phyloP scores from a whole-genome alignment of 2,113 vertebrate genomes.

The Patagioenas fasciata region DNA sequence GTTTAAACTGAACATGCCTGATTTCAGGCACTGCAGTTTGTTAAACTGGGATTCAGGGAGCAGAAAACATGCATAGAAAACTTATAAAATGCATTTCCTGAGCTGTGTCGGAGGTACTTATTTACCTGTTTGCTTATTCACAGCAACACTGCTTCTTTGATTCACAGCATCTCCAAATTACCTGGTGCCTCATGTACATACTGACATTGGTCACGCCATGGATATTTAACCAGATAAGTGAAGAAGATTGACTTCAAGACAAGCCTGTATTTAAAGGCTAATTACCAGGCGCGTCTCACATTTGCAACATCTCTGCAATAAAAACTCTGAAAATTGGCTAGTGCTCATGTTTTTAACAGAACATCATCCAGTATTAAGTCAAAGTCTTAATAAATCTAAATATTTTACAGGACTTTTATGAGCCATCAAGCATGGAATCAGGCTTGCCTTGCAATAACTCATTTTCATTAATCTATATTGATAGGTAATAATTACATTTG shows the following conservation, averaged over 20 bases:
- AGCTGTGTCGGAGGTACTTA: neutral
- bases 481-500: slow-evolving; percentile 9
- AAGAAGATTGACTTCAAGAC: neutral
- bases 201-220: neutral
- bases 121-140: neutral
- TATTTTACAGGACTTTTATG: neutral
- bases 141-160: neutral
- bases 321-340: neutral
- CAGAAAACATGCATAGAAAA: neutral
- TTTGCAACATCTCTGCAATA: slow-evolving; percentile 24
- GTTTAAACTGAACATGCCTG: neutral
- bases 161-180: neutral
- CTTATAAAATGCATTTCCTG: neutral
- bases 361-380: neutral
- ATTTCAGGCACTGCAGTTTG: neutral
- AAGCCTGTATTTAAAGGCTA: neutral
- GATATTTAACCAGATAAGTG: neutral
- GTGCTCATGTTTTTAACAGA: neutral
- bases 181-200: neutral
- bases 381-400: slow-evolving; percentile 4
- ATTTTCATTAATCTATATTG: slow-evolving; percentile 4
- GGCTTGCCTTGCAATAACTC: neutral
- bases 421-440: neutral
- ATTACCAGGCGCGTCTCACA: neutral
- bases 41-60: neutral